Conservation (phyloP, 2,797 vertebrate genomes). For the Carcharodon carcharias region DNA sequence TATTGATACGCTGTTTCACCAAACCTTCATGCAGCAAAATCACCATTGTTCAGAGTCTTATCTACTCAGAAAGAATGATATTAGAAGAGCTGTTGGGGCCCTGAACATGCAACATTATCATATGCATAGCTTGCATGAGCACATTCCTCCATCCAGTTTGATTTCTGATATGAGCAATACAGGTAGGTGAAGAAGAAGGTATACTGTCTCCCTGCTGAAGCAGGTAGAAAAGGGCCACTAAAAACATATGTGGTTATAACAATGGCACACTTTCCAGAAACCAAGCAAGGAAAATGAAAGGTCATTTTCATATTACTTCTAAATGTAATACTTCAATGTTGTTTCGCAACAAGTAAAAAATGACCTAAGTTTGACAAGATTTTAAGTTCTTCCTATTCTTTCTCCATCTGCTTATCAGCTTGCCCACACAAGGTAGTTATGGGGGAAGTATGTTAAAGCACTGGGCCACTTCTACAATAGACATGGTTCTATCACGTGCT, state of each 20-base stretch:
- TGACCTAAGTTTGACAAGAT: background rate
- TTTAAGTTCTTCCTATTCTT: background rate
- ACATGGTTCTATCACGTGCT: no score
- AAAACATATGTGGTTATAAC: background rate
- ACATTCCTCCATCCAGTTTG: background rate
- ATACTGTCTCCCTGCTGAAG: background rate
- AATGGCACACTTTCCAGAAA: background rate
- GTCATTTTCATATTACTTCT: background rate
- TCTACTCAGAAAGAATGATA: background rate
- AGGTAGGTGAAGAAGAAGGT: background rate
- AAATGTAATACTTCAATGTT: background rate
- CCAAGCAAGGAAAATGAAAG: background rate
- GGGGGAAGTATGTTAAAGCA: background rate
- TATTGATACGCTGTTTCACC: background rate
- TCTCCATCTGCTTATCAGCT: background rate
- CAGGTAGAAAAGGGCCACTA: background rate
- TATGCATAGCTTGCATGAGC: background rate
- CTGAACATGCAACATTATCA: background rate
- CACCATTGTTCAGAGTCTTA: background rate
- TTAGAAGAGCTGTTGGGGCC: background rate
- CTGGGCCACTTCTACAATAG: no score
- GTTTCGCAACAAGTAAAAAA: background rate
- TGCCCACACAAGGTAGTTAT: background rate
- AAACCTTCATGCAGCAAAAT: background rate
- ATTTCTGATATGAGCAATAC: background rate